Evolutionary conservation across 2,888 invertebrate genomes (phyloP).

Genomic region (Horisme vitalbata): DNA sequence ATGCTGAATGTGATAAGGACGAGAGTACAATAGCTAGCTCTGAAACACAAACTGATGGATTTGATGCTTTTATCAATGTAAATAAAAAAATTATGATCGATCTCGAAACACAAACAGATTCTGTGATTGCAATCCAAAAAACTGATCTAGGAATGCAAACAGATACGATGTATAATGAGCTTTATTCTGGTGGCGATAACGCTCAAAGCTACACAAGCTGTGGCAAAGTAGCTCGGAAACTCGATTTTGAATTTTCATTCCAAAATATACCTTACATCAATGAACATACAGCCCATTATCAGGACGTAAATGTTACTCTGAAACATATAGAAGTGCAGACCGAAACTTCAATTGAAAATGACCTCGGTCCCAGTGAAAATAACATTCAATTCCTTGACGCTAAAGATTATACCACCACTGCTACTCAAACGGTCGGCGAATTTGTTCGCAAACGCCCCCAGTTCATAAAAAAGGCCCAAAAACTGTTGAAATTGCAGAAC

Average conservation of each 20-base stretch:
- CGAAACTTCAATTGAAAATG: conserved; percentile 14
- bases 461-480: conserved; percentile 9
- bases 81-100: conserved; percentile 4
- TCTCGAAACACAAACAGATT: conserved; percentile 12
- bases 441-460: conserved; percentile 7
- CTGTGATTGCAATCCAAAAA: neutral
- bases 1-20: neutral
- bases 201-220: conserved; percentile 3
- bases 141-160: conserved; percentile 9
- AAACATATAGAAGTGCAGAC: conserved; percentile 24
- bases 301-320: neutral
- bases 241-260: conserved; percentile 9
- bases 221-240: conserved; percentile 6
- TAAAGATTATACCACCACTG: conserved; percentile 1
- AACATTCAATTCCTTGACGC: conserved; percentile 12
- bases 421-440: conserved; percentile 8
- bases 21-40: neutral
- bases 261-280: neutral
- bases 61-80: conserved; percentile 1
- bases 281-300: conserved; percentile 1
- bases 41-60: conserved; percentile 44
- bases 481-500: conserved; percentile 10
- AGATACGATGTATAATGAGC: conserved; percentile 4
- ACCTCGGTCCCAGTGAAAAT: conserved; percentile 3
- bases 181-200: conserved; percentile 10